These are phyloP conservation scores for Scaeva pyrastri DNA, from an alignment of 2,888 invertebrate species.

Conservation along the genomic window DNA sequence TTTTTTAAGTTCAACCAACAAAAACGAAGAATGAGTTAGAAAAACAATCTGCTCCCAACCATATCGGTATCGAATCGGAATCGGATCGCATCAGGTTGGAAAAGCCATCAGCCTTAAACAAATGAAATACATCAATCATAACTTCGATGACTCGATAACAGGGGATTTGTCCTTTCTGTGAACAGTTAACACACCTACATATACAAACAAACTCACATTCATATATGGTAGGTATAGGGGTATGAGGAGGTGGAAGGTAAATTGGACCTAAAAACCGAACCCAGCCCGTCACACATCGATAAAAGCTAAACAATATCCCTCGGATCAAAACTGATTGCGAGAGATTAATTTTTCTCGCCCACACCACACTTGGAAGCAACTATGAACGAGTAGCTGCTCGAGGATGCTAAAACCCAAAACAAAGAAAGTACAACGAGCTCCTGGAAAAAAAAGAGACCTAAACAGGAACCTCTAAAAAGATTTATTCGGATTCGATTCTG, in stretches of 20 bases:
- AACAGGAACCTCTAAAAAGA: conserved; percentile 65
- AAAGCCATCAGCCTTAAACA: conserved; percentile 73
- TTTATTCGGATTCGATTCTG: conserved; percentile 75
- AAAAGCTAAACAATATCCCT: conserved; percentile 45
- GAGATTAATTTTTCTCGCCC: conserved; percentile 74
- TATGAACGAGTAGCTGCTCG: conserved; percentile 28
- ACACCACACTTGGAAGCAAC: conserved; percentile 65
- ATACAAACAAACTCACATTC: too few relatives aligned
- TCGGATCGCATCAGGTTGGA: conserved; percentile 45
- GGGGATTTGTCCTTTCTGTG: conserved; percentile 65
- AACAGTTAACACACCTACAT: too few relatives aligned
- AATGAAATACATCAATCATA: conserved; percentile 75
- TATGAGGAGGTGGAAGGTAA: too few relatives aligned
- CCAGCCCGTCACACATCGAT: neutral
- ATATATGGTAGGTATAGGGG: neutral
- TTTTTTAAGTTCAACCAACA: neutral
- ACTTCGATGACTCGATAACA: conserved; percentile 59
- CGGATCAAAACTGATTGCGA: conserved; percentile 73
- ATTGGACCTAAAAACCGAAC: neutral
- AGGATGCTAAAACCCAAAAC: conserved; percentile 42
- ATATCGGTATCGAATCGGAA: conserved; percentile 1
- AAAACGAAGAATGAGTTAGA: conserved; percentile 21
- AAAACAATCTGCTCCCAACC: conserved; percentile 42
- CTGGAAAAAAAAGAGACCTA: too few relatives aligned
- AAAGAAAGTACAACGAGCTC: conserved; percentile 38